Evolutionary conservation across 1,140 invertebrate species (phyloP).

Genomic region (Heliconius nattereri): DNA sequence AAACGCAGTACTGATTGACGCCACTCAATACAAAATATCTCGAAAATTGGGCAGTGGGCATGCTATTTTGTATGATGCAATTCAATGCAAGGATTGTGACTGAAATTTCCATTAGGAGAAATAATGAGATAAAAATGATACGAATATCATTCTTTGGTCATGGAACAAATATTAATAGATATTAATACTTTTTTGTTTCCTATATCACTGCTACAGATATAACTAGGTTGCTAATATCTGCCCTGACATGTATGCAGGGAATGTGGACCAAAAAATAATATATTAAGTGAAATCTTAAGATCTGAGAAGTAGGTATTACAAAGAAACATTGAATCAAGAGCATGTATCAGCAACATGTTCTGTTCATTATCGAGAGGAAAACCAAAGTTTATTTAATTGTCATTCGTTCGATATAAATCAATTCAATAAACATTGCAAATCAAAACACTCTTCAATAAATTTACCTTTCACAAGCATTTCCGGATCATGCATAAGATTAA

Average conservation of each 20-base stretch:
- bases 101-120: too few relatives aligned
- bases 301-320: neutral
- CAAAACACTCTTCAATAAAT: neutral
- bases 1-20: too few relatives aligned
- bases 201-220: too few relatives aligned
- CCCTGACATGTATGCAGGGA: neutral
- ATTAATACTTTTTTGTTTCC: too few relatives aligned
- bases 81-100: too few relatives aligned
- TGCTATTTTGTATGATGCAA: too few relatives aligned
- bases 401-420: conserved; percentile 20
- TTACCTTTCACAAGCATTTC: neutral
- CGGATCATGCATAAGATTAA: neutral
- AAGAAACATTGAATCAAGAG: neutral
- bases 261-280: neutral
- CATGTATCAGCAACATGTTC: conserved; percentile 1
- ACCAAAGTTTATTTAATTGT: conserved; percentile 30
- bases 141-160: too few relatives aligned
- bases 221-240: too few relatives aligned
- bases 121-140: too few relatives aligned
- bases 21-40: too few relatives aligned
- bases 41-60: too few relatives aligned
- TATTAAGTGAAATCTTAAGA: neutral
- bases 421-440: conserved; percentile 8
- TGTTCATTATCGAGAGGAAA: conserved; percentile 20
- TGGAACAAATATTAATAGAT: too few relatives aligned